Percentiles rank a stretch among this genome's conserved stretches.
Conservation (phyloP, 2,888 invertebrate species). For the Orchestes rusci region DNA sequence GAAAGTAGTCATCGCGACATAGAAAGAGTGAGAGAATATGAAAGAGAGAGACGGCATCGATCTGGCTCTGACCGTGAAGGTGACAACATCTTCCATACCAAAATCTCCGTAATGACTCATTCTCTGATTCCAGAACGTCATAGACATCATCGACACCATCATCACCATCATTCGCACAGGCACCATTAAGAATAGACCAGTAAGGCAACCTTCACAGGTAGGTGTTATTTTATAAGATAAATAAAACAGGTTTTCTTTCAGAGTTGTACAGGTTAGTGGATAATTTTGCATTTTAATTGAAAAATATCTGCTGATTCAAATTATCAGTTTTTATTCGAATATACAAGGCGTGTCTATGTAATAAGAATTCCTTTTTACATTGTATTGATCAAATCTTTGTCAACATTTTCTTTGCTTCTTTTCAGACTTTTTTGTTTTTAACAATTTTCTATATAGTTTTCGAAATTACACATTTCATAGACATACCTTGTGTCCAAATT, state of each 20-base stretch:
- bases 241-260: conserved; percentile 28
- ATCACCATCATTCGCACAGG: conserved; percentile 20
- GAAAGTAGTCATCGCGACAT: conserved; percentile 12
- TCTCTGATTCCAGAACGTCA: conserved; percentile 12
- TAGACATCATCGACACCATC: conserved; percentile 20
- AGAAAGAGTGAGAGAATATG: conserved; percentile 15
- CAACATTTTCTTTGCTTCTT: background rate
- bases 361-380: too few relatives aligned
- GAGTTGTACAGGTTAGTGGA: conserved; percentile 31
- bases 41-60: conserved; percentile 19
- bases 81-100: conserved; percentile 1
- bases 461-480: too few relatives aligned
- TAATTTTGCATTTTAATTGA: conserved; percentile 15
- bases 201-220: conserved; percentile 42
- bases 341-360: too few relatives aligned
- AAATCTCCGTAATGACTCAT: background rate
- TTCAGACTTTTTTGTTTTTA: background rate
- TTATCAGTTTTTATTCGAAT: too few relatives aligned
- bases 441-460: too few relatives aligned
- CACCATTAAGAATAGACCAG: conserved; percentile 35
- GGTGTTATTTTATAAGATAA: conserved; percentile 27
- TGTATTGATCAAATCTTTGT: too few relatives aligned
- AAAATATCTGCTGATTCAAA: too few relatives aligned
- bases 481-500: too few relatives aligned
- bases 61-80: conserved; percentile 22